A percentile compares a stretch with the other conserved stretches of the same genome.
Evolutionary conservation across 2,888 invertebrate genomes (phyloP).

Genomic region (Drosophila mettleri): DNA sequence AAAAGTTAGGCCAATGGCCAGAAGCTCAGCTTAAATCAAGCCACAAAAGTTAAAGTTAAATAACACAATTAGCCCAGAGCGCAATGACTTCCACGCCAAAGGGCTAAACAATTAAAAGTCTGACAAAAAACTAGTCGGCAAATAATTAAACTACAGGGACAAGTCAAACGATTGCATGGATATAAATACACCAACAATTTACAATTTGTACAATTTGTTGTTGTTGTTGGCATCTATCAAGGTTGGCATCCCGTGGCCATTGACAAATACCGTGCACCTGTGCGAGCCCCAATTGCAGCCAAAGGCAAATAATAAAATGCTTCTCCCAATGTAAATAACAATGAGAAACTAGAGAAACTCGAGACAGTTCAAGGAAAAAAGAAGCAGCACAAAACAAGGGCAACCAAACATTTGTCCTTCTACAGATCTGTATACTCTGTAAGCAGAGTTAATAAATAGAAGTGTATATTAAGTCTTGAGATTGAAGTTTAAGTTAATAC

Average conservation of each 20-base stretch:
- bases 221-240: constrained; percentile 24
- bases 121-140: constrained; percentile 27
- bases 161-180: constrained; percentile 6
- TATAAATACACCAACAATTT: constrained; percentile 9
- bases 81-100: constrained; percentile 39
- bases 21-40: constrained; percentile 24
- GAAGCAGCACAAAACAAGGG: constrained; percentile 8
- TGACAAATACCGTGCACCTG: constrained; percentile 56
- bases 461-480: background rate
- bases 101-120: constrained; percentile 48
- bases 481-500: background rate
- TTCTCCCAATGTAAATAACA: constrained; percentile 71
- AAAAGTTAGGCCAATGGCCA: constrained; percentile 23
- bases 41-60: constrained; percentile 28
- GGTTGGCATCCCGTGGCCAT: constrained; percentile 43
- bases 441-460: too few species aligned
- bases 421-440: constrained; percentile 16
- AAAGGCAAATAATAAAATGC: constrained; percentile 72
- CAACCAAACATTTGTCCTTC: constrained; percentile 35
- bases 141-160: constrained; percentile 47
- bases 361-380: constrained; percentile 32
- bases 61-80: constrained; percentile 35
- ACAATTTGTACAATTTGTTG: constrained; percentile 6
- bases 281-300: constrained; percentile 55
- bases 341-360: constrained; percentile 37